Evolutionary conservation across 2,797 vertebrate genomes (phyloP).

Genomic region (Phrynocephalus guinanensis): DNA sequence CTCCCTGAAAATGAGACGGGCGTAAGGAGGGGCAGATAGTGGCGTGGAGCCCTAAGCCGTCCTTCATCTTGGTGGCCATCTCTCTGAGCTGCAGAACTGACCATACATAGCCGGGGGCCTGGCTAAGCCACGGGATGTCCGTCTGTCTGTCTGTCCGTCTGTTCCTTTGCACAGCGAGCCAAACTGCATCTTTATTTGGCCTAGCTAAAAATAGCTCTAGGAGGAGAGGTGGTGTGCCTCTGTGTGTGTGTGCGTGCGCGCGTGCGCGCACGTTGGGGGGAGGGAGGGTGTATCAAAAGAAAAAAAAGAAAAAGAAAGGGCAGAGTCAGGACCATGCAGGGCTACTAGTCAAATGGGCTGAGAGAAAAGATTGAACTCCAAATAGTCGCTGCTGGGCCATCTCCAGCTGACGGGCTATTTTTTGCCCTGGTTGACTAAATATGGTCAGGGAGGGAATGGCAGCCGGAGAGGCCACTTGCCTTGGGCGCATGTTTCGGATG

Average conservation of each 20-base stretch:
- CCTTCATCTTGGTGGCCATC: constrained; percentile 40
- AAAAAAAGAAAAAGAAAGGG: constrained; percentile 46
- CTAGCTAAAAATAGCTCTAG: constrained; percentile 86
- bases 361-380: constrained; percentile 74
- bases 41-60: neutral
- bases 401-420: constrained; percentile 92
- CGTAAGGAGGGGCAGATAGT: neutral
- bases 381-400: constrained; percentile 71
- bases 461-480: constrained; percentile 75
- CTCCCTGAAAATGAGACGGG: too few relatives aligned
- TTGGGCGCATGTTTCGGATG: constrained; percentile 77
- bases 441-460: constrained; percentile 88
- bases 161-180: constrained; percentile 60
- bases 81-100: constrained; percentile 48
- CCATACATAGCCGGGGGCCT: constrained; percentile 79
- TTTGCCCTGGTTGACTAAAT: constrained; percentile 97
- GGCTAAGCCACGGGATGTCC: constrained; percentile 35
- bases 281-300: constrained; percentile 19
- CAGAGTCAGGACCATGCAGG: constrained; percentile 74
- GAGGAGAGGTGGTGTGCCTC: constrained; percentile 25
- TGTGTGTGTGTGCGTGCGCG: neutral
- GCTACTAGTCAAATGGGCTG: constrained; percentile 77
- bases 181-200: constrained; percentile 83
- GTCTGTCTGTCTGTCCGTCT: neutral
- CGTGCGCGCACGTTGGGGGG: too few relatives aligned